phyloP scores from a whole-genome alignment of 2,888 invertebrate species.

The Timema podura region DNA sequence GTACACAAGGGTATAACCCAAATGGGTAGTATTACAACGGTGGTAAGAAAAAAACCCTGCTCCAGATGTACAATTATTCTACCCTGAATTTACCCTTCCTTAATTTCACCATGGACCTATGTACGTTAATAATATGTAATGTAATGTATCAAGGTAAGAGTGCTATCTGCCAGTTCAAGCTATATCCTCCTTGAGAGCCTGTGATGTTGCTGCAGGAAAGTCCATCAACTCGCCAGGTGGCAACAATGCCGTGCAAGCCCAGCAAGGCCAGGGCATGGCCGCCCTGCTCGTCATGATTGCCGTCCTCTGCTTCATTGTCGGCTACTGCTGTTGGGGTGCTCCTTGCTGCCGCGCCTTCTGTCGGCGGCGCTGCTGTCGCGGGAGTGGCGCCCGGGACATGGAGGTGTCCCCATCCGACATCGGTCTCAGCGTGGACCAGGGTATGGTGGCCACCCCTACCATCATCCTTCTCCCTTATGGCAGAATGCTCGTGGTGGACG shows the following conservation, averaged over 20 bases:
- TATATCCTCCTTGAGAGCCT: too few species aligned
- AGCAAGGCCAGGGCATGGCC: conserved; percentile 48
- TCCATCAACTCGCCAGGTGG: conserved; percentile 30
- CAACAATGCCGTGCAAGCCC: conserved; percentile 33
- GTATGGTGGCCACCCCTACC: conserved; percentile 50
- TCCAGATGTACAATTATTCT: too few species aligned
- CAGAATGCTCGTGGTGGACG: conserved; percentile 54
- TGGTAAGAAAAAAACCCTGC: too few species aligned
- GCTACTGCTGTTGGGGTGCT: conserved; percentile 57
- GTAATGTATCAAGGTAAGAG: too few species aligned
- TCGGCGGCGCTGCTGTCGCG: conserved; percentile 42
- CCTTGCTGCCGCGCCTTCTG: conserved; percentile 53
- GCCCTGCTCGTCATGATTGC: conserved; percentile 54
- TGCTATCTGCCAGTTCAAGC: too few species aligned
- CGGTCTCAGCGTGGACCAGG: conserved; percentile 33
- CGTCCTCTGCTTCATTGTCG: conserved; percentile 52
- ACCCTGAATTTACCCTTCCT: too few species aligned
- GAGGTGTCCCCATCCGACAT: conserved; percentile 30
- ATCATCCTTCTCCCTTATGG: conserved; percentile 54
- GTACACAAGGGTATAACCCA: too few species aligned
- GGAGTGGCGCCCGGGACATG: conserved; percentile 40
- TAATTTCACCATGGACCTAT: too few species aligned
- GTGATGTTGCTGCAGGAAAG: conserved; percentile 27
- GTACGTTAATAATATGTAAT: too few species aligned
- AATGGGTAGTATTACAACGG: too few species aligned